phyloP scores from a whole-genome alignment of 2,797 vertebrate species.

The Columba guinea region DNA sequence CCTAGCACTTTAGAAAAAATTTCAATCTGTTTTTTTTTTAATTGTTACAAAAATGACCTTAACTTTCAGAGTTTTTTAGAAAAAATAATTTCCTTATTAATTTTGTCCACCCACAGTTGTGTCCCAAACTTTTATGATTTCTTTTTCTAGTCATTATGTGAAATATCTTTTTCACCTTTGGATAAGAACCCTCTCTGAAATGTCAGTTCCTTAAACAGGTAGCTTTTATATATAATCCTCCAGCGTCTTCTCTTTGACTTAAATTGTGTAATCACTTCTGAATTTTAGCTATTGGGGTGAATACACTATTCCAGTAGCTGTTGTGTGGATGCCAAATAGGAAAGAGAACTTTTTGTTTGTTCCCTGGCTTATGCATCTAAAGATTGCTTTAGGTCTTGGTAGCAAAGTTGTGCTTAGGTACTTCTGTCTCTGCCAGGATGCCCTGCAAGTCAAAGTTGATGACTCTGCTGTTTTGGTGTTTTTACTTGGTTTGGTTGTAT shows the following conservation, averaged over 20 bases:
- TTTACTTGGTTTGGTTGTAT: not conserved
- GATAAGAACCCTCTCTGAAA: not conserved
- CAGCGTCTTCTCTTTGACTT: not conserved
- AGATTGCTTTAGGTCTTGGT: not conserved
- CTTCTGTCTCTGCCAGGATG: not conserved
- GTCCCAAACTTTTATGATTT: not conserved
- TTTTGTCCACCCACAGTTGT: not conserved
- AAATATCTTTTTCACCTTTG: not conserved
- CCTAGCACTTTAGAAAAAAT: not conserved
- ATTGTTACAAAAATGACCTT: not conserved
- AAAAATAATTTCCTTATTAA: not conserved
- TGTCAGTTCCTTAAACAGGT: not conserved
- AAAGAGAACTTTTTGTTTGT: not conserved
- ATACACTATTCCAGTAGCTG: not conserved
- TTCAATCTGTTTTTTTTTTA: not conserved
- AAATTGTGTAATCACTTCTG: not conserved
- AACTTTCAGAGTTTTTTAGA: not conserved
- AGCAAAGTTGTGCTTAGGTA: not conserved
- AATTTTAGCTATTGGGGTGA: not conserved
- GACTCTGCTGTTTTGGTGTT: not conserved
- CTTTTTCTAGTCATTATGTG: not conserved
- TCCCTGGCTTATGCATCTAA: not conserved
- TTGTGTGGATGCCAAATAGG: not conserved
- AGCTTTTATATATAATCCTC: not conserved
- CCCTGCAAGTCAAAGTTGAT: not conserved